Percentiles rank a stretch among this genome's conserved stretches.
Evolutionary conservation across 2,113 vertebrate genomes (phyloP).

Genomic region (Struthidea cinerea): DNA sequence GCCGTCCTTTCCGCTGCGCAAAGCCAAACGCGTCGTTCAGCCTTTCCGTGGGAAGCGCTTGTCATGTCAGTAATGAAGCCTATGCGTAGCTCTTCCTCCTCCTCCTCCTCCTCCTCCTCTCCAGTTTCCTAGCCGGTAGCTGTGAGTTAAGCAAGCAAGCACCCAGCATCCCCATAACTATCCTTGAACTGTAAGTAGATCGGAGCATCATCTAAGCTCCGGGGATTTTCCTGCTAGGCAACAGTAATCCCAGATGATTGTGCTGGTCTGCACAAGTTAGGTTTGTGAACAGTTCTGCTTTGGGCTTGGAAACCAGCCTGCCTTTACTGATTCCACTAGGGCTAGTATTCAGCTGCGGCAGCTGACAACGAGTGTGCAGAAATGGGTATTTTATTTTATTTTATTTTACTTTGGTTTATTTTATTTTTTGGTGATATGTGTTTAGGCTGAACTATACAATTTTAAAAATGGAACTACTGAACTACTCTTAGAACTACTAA

Average conservation of each 20-base stretch:
- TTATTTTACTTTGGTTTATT: too few relatives aligned
- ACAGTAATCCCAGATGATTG: neutral
- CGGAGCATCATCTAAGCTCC: neutral
- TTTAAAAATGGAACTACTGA: neutral
- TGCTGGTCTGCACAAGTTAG: neutral
- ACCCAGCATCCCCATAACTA: neutral
- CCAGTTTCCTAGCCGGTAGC: neutral
- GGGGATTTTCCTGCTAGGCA: neutral
- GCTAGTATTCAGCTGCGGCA: neutral
- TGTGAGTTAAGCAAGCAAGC: neutral
- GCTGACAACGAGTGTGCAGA: neutral
- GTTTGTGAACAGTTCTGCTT: neutral
- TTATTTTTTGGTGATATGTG: fast-evolving
- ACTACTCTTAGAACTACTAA: too few relatives aligned
- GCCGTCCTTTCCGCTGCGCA: neutral
- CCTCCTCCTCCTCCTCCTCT: neutral
- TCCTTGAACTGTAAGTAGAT: neutral
- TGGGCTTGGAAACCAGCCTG: neutral
- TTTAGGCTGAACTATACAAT: neutral
- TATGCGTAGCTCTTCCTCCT: neutral
- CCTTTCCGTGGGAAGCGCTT: neutral
- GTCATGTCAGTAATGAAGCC: neutral
- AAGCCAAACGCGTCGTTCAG: neutral
- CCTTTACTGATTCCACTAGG: neutral
- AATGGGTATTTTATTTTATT: neutral